Conservation (phyloP, 2,113 vertebrate genomes). For the Myotis brandtii region DNA sequence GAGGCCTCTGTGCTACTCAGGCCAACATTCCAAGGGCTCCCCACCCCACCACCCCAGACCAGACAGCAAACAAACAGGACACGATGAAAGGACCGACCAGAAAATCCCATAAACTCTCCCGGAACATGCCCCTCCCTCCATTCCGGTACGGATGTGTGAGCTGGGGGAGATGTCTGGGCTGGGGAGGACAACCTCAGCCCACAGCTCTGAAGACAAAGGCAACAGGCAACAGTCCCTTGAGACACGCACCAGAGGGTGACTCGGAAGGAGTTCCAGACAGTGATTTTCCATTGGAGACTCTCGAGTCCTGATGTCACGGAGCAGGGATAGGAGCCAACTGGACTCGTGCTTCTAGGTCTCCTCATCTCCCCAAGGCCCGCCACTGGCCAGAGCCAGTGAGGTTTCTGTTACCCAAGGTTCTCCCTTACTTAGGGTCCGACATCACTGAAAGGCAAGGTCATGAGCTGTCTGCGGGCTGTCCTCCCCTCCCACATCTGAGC, state of each 20-base stretch:
- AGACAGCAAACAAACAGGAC: conserved; percentile 81
- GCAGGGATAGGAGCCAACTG: background rate
- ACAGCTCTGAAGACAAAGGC: background rate
- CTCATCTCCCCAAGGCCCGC: background rate
- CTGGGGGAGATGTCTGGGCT: background rate
- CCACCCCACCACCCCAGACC: conserved; percentile 66
- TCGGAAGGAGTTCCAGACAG: background rate
- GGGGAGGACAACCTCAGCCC: conserved; percentile 16
- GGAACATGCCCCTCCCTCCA: background rate
- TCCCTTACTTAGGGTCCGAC: background rate
- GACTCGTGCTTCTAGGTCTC: background rate
- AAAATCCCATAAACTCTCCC: conserved; percentile 56
- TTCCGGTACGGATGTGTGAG: background rate
- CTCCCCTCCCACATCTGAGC: background rate
- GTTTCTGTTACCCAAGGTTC: background rate
- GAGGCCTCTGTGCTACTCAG: conserved; percentile 11
- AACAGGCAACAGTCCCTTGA: background rate
- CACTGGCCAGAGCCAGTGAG: background rate
- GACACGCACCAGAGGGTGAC: background rate
- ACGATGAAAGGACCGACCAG: conserved; percentile 56
- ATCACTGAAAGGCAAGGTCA: background rate
- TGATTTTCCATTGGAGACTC: conserved; percentile 62
- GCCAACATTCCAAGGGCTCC: conserved; percentile 68
- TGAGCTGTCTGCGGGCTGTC: background rate
- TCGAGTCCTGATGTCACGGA: conserved; percentile 43